These are phyloP conservation scores for Odontamblyopus rebecca DNA, from an alignment of 2,797 vertebrate genomes.

Conservation along the genomic window DNA sequence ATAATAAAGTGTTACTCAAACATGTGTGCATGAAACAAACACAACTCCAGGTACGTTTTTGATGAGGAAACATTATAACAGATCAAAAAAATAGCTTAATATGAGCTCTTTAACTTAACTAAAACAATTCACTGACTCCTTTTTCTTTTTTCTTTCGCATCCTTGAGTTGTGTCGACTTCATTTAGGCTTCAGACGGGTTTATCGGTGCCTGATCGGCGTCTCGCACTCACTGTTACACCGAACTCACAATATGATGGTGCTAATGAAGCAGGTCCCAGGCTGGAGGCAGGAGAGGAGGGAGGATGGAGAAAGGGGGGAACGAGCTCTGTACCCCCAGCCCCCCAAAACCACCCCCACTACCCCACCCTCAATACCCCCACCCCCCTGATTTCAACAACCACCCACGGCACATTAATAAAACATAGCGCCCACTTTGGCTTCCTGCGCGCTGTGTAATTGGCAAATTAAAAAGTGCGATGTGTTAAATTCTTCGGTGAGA, in stretches of 20 bases:
- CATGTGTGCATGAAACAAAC: too few relatives aligned
- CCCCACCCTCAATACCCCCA: slow-evolving; percentile 16
- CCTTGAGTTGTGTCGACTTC: neutral
- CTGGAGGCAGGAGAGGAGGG: slow-evolving; percentile 38
- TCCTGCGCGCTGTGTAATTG: slow-evolving; percentile 87
- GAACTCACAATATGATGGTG: slow-evolving; percentile 76
- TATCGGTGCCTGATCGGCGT: slow-evolving; percentile 25
- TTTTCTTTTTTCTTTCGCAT: too few relatives aligned
- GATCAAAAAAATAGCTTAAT: too few relatives aligned
- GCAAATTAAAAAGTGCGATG: slow-evolving; percentile 95
- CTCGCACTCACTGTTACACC: slow-evolving; percentile 72
- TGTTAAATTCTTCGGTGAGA: slow-evolving; percentile 82
- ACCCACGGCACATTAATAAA: slow-evolving; percentile 88
- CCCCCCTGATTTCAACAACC: slow-evolving; percentile 20
- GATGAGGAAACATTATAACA: too few relatives aligned
- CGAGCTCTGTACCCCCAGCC: neutral
- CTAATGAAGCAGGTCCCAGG: slow-evolving; percentile 77
- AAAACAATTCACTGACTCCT: too few relatives aligned
- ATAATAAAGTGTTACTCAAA: too few relatives aligned
- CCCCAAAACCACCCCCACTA: neutral
- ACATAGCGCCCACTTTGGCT: slow-evolving; percentile 86
- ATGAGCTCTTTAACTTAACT: too few relatives aligned
- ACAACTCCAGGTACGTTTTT: too few relatives aligned
- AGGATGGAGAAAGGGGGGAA: slow-evolving; percentile 1
- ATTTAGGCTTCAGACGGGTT: neutral